Conservation (phyloP, 2,113 vertebrate species). For the Halcyon senegalensis region DNA sequence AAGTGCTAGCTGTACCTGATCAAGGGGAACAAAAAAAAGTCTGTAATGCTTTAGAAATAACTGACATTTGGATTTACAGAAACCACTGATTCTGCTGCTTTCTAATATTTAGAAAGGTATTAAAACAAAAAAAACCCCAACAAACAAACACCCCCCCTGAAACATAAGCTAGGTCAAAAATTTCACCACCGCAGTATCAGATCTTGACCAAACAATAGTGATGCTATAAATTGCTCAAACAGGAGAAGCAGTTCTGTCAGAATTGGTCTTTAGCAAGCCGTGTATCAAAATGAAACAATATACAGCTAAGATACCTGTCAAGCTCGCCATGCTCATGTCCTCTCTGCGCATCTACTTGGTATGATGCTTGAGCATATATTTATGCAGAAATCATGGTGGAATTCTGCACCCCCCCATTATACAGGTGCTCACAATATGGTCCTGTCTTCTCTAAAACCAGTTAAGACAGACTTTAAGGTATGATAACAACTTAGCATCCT, state of each 20-base stretch:
- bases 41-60: background rate
- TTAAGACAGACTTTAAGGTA: background rate
- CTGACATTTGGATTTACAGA: constrained; percentile 28
- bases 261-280: background rate
- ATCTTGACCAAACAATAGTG: background rate
- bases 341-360: background rate
- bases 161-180: background rate
- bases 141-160: background rate
- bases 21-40: background rate
- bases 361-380: accelerated
- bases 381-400: background rate
- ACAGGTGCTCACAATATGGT: too few relatives aligned
- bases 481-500: background rate
- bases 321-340: background rate
- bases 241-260: background rate
- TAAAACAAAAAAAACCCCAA: background rate
- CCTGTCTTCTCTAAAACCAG: background rate
- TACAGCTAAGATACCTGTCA: background rate
- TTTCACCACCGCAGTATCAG: background rate
- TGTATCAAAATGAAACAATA: background rate
- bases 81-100: constrained; percentile 35
- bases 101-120: constrained; percentile 5
- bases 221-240: background rate
- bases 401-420: accelerated
- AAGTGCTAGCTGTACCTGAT: constrained; percentile 7